Conservation (phyloP, 2,113 vertebrate genomes). For the Anhinga anhinga region DNA sequence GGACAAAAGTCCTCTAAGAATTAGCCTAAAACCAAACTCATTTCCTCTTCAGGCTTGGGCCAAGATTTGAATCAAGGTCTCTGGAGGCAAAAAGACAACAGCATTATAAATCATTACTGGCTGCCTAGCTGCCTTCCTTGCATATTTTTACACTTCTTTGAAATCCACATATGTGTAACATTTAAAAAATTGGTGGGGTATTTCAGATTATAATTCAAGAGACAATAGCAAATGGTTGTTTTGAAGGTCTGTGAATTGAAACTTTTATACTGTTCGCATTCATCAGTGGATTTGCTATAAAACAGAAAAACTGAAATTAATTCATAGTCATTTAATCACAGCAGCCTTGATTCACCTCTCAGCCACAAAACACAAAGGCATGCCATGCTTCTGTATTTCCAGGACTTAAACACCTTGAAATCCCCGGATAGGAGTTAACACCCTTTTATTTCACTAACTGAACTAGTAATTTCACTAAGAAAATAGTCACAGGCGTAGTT, state of each 20-base stretch:
- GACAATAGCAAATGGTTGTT: background rate
- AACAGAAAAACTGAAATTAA: background rate
- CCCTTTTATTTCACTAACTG: background rate
- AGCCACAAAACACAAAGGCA: background rate
- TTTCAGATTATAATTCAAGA: background rate
- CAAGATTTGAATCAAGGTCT: slow-evolving; percentile 28
- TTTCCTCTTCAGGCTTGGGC: slow-evolving; percentile 13
- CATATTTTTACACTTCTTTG: background rate
- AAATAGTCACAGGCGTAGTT: background rate
- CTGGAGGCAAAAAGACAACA: background rate
- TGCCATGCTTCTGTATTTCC: background rate
- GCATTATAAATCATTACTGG: background rate
- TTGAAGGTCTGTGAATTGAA: background rate
- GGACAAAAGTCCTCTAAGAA: slow-evolving; percentile 30
- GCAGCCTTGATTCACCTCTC: background rate
- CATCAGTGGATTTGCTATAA: background rate
- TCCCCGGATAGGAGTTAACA: background rate
- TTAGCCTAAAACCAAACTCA: slow-evolving; percentile 27
- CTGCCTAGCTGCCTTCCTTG: background rate
- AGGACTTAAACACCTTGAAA: background rate
- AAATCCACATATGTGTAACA: background rate
- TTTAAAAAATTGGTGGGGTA: background rate
- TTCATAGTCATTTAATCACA: background rate
- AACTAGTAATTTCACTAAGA: background rate
- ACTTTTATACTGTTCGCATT: background rate